Base-by-base conservation (phyloP, 1,140 invertebrate genomes). In the Tribolium castaneum region DNA sequence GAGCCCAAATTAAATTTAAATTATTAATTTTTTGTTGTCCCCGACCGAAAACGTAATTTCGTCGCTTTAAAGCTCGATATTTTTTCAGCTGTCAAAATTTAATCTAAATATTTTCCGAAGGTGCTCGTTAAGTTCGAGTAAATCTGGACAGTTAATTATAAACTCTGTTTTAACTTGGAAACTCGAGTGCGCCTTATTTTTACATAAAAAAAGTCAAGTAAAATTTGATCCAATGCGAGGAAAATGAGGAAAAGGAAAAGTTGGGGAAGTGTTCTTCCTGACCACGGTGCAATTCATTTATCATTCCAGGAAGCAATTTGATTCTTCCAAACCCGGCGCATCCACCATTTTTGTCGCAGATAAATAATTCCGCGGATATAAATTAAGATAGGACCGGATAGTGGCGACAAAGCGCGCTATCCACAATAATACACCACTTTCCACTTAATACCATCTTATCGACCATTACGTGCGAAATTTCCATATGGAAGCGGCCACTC, bases 401-500 rank as follows among this genome's bases (percentile, higher is more conserved):
- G 6, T 66, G 10, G 59, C 10, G 59, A 66, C 59, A 66, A 62
- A 66, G 14, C 25, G 59, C 13, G 59, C 25, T 30, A 30, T 66
- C 59, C 59, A 14, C 10, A 35, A 66, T 66, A 66, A 66, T 66
- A 66, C 25, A 66, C 25, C 59, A 35, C 59, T 66, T 66, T 66
- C 10, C 59, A 66, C 30, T 66, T 66, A 66, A 66, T 35, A 35
- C 59, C 30, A 39, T 66, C 59, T 66, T 66, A 66, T 66, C 30
- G 54, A 45, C 54, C 54, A 59, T 59, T 59, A 22, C 59, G 34
- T 35, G 59, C 59, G 59, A 66, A 35, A 66, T 66, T 66, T 66
- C 59, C 59, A 66, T 66, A 66, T 66, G 59, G 59, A 66, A 66
- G 19, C 25, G 59, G 45, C 59, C 59, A 22, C 25, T 66, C 59